These are phyloP conservation scores for Bellardia pandia DNA, from an alignment of 2,888 invertebrate genomes.

Conservation along the genomic window DNA sequence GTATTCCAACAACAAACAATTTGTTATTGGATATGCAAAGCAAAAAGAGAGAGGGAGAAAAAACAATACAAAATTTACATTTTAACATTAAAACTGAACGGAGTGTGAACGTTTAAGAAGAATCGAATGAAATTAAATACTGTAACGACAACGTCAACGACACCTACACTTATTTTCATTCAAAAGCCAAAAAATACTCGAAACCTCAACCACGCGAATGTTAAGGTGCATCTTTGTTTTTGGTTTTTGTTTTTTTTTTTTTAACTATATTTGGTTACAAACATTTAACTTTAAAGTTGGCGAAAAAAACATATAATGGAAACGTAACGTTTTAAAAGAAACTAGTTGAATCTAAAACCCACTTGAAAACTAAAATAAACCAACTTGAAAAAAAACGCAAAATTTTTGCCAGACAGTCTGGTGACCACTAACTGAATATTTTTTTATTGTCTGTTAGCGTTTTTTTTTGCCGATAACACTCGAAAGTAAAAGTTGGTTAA, in stretches of 20 bases:
- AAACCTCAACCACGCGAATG: constrained; percentile 69
- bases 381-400: constrained; percentile 49
- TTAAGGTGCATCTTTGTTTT: constrained; percentile 70
- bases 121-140: constrained; percentile 53
- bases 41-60: neutral
- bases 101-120: constrained; percentile 70
- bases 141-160: constrained; percentile 18
- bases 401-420: constrained; percentile 72
- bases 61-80: constrained; percentile 27
- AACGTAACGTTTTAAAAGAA: constrained; percentile 39
- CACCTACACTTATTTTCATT: constrained; percentile 48
- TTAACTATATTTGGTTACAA: constrained; percentile 43
- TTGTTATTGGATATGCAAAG: constrained; percentile 11
- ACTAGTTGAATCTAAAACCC: constrained; percentile 60
- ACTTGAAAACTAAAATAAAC: constrained; percentile 54
- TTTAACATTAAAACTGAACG: constrained; percentile 34
- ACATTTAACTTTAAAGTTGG: constrained; percentile 55
- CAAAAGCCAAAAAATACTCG: constrained; percentile 8
- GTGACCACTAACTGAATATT: constrained; percentile 66
- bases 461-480: constrained; percentile 37
- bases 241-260: neutral
- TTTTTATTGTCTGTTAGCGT: neutral
- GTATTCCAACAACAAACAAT: neutral
- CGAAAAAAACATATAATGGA: neutral
- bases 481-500: constrained; percentile 25